Base-by-base conservation (phyloP, 2,113 vertebrate species). In the Poicephalus gulielmi region DNA sequence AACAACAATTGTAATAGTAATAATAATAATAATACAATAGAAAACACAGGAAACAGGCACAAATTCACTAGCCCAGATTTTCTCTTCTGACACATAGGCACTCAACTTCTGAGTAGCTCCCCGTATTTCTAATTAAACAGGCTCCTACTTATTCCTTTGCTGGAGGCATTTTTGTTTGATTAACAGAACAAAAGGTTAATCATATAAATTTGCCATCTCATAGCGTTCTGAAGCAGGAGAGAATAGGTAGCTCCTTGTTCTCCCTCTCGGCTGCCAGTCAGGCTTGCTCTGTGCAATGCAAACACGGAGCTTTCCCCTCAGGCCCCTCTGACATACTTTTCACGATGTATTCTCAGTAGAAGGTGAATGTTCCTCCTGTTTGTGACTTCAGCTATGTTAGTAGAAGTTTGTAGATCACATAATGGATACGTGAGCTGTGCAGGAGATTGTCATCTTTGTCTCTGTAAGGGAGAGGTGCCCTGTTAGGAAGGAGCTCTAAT, bases 161-260 rank as follows among this genome's bases (percentile, higher is more conserved):
- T 91, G 39, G 70, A 96, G 96, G 96, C 95, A 62, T 82, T 96
- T 91, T 85, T 95, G 78, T 97, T 95, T 96, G 94, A 96, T 96
- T 96, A 96, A 95, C 88, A 85, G 95, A 92, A 96, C 70, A 88
- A 94, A 96, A 97, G 94, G 96, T 97, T 97, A 96, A 96, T 97
- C 96, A 87, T 96, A 89, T 59, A 96, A 96, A 91, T 96, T 95
- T 93, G 64, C 94, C 77, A 83, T 96, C 92, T 95, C 91, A 1
- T 11, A 8, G 83, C 2, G 0, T 67, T 87, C 53, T 53, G 91
- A n/a, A 50, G 96, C 88, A 55, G 74, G 62, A 80, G 86, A 87
- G 86, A 80, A 83, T 6, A 79, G 83, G 83, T 7, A 14, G 53
- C 83, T 86, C 80, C 90, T 37, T 11, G 44, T 19, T 92, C 77